Evolutionary conservation across 2,113 vertebrate species (phyloP).

Genomic region (Tonatia bakeri): DNA sequence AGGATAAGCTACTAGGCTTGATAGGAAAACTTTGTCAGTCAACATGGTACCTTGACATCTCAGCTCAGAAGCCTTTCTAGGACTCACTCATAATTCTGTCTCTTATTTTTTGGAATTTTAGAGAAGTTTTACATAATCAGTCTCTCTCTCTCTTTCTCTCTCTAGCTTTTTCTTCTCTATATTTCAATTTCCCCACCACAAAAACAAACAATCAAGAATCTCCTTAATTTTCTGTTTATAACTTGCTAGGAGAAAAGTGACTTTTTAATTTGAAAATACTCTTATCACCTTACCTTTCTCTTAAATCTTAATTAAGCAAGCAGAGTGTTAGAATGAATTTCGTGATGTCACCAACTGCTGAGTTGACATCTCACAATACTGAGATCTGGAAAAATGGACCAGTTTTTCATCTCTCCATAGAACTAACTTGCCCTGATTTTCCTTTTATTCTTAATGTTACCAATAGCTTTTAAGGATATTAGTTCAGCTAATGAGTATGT

Average conservation of each 20-base stretch:
- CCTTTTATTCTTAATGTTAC: not conserved
- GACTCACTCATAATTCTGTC: not conserved
- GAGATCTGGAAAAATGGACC: not conserved
- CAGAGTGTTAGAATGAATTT: not conserved
- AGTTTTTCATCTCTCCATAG: not conserved
- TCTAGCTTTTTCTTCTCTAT: not conserved
- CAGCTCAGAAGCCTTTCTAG: not conserved
- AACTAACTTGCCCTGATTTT: not conserved
- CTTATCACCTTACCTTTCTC: not conserved
- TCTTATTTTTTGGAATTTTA: not conserved
- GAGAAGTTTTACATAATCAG: not conserved
- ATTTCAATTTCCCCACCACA: not conserved
- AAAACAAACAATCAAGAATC: not conserved
- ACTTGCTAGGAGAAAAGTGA: not conserved
- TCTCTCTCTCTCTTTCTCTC: too few relatives aligned
- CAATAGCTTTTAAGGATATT: not conserved
- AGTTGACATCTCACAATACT: not conserved
- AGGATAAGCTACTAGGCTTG: not conserved
- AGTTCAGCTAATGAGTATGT: not conserved
- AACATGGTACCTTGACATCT: not conserved
- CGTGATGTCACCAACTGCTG: not conserved
- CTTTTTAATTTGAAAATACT: not conserved
- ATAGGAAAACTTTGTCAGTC: not conserved
- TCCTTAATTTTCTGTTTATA: not conserved
- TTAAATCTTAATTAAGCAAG: not conserved